Conservation (phyloP, 2,888 invertebrate genomes). For the Deladenus siricidicola region DNA sequence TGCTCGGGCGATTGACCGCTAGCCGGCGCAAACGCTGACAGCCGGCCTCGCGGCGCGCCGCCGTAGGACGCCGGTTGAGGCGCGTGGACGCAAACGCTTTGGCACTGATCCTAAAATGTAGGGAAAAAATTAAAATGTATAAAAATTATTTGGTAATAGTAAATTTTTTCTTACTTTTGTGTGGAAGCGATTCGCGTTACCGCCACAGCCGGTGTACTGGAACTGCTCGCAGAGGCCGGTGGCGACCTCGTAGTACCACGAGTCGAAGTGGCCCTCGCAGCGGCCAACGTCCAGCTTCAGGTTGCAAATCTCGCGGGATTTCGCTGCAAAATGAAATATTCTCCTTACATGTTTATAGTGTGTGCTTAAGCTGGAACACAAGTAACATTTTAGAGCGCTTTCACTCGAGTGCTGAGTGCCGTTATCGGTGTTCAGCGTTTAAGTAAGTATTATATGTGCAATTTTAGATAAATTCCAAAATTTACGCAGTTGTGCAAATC, state of each 20-base stretch:
- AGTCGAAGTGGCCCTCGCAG: constrained; percentile 46
- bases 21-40: constrained; percentile 9
- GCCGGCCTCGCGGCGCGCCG: constrained; percentile 2
- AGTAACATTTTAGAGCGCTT: too few species aligned
- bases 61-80: constrained; percentile 7
- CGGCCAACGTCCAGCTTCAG: constrained; percentile 44
- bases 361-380: not conserved
- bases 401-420: too few species aligned
- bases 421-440: too few species aligned
- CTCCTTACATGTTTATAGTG: too few species aligned
- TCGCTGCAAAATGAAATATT: constrained; percentile 26
- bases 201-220: constrained; percentile 51
- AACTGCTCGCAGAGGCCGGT: constrained; percentile 46
- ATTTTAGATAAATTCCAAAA: too few species aligned
- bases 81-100: constrained; percentile 31
- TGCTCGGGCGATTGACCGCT: constrained; percentile 3
- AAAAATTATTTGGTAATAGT: too few species aligned
- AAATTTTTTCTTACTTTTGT: constrained; percentile 16
- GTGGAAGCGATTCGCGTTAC: constrained; percentile 33
- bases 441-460: too few species aligned
- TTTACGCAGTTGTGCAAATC: too few species aligned
- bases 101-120: constrained; percentile 30
- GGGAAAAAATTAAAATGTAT: not conserved
- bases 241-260: constrained; percentile 33
- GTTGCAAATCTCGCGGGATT: constrained; percentile 43